These are phyloP conservation scores for Glaucidium brasilianum DNA, from an alignment of 2,113 vertebrate species.

Conservation along the genomic window DNA sequence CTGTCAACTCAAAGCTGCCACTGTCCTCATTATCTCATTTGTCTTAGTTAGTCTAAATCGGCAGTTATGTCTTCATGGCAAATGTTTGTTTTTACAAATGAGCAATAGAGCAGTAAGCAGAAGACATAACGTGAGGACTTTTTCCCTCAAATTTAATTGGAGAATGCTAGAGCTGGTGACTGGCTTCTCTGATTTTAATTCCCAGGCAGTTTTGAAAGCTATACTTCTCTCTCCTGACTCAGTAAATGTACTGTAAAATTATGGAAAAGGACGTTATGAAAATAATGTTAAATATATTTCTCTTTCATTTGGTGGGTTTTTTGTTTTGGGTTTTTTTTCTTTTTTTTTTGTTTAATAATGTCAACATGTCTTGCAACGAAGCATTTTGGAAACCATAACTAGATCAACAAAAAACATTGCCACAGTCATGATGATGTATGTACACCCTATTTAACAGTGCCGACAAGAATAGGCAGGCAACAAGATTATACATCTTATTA, in stretches of 20 bases:
- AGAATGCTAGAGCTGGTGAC: neutral
- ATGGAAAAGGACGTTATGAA: neutral
- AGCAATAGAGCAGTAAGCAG: constrained; percentile 66
- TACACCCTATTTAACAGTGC: neutral
- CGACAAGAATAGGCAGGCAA: neutral
- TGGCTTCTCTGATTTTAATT: neutral
- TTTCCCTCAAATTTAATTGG: constrained; percentile 24
- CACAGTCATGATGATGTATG: neutral
- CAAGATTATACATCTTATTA: constrained; percentile 48
- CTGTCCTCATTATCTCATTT: constrained; percentile 79
- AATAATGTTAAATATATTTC: neutral
- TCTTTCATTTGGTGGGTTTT: neutral
- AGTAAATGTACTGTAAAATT: neutral
- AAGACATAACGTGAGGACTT: constrained; percentile 12
- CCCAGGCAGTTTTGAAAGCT: neutral
- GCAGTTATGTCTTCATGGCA: constrained; percentile 77
- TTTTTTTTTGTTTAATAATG: neutral
- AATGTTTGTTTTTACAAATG: constrained; percentile 81
- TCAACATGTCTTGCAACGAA: neutral
- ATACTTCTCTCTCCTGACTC: neutral
- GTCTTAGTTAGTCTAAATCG: constrained; percentile 84
- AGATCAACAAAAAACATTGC: constrained; percentile 30
- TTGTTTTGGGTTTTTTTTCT: too few relatives aligned
- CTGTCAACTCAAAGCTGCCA: constrained; percentile 74
- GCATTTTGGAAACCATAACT: neutral